phyloP scores from a whole-genome alignment of 2,113 vertebrate species.

The Hypomesus transpacificus region DNA sequence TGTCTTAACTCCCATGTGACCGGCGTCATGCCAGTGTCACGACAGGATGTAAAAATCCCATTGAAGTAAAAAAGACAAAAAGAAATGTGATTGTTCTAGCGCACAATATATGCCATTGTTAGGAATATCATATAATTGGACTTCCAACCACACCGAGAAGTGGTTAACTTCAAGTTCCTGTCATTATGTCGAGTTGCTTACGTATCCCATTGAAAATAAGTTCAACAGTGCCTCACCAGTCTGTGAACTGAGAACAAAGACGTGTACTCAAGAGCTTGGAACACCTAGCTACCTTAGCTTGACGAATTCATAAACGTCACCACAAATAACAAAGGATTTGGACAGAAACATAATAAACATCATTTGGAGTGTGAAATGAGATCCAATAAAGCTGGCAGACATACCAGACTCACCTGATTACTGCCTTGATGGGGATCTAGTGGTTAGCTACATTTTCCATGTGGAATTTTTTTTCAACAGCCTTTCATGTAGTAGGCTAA shows the following conservation, averaged over 20 bases:
- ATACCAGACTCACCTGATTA: slow-evolving; percentile 59
- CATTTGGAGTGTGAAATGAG: slow-evolving; percentile 55
- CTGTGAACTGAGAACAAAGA: slow-evolving; percentile 7
- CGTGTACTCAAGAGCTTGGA: neutral
- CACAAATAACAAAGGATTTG: slow-evolving; percentile 31
- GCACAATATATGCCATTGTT: too few species aligned
- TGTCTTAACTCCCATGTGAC: too few species aligned
- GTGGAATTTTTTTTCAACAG: slow-evolving; percentile 66
- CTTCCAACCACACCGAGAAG: too few species aligned
- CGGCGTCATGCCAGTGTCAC: too few species aligned
- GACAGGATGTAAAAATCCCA: too few species aligned
- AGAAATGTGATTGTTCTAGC: too few species aligned
- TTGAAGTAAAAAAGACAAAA: too few species aligned
- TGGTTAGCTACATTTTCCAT: slow-evolving; percentile 65
- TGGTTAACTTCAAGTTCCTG: too few species aligned
- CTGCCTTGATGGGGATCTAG: slow-evolving; percentile 61
- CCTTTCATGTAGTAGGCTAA: slow-evolving; percentile 67
- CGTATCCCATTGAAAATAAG: neutral
- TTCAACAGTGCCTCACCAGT: slow-evolving; percentile 9
- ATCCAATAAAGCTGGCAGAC: slow-evolving; percentile 49
- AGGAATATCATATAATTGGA: too few species aligned
- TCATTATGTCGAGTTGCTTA: neutral
- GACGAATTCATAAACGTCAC: slow-evolving; percentile 44
- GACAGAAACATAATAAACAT: slow-evolving; percentile 48
- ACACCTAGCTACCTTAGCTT: slow-evolving; percentile 18